Conservation (phyloP, 2,888 invertebrate species). For the Argyra leucocephala region DNA sequence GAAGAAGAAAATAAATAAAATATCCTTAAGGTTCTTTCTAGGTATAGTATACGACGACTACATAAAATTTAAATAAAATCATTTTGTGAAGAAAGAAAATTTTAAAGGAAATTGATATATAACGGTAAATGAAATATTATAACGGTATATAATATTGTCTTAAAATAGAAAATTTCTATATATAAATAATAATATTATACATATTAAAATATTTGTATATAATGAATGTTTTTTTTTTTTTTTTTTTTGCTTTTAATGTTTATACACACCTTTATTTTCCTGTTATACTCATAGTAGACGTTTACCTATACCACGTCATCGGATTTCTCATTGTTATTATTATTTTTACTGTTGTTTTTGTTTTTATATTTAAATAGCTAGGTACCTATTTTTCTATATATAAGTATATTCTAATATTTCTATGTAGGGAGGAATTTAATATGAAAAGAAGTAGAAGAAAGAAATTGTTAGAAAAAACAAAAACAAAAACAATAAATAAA, state of each 20-base stretch:
- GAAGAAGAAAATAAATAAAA: neutral
- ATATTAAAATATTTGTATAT: too few species aligned
- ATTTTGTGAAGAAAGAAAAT: too few species aligned
- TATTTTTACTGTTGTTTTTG: neutral
- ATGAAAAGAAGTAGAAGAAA: neutral
- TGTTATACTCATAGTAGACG: neutral
- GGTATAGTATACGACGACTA: too few species aligned
- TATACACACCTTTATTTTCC: neutral
- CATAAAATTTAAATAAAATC: too few species aligned
- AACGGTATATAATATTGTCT: neutral
- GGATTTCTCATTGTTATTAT: neutral
- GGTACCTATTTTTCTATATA: too few species aligned
- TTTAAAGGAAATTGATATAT: neutral
- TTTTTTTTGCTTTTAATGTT: neutral
- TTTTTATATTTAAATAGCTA: neutral
- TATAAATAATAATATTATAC: too few species aligned
- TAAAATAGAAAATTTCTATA: too few species aligned
- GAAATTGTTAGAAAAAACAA: neutral
- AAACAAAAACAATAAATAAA: neutral
- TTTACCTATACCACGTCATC: conserved; percentile 1
- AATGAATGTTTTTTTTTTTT: neutral
- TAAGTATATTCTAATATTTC: neutral
- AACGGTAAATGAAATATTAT: neutral
- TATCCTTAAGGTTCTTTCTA: neutral
- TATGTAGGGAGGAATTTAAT: neutral